Percentiles rank a stretch among this genome's conserved stretches.
Conservation (phyloP, 2,888 invertebrate species). For the Philereme vetulata region DNA sequence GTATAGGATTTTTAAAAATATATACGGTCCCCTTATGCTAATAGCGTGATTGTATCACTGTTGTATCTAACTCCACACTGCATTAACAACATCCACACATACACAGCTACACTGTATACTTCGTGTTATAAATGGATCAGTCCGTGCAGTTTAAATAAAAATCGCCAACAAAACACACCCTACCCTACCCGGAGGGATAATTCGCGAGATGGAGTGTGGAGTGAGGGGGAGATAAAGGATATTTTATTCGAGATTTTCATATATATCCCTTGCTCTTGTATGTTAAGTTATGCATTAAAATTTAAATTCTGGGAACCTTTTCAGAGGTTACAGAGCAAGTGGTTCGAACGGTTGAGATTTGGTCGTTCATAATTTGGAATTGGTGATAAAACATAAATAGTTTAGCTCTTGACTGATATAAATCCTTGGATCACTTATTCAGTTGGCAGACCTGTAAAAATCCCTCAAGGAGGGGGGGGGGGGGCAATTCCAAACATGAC, state of each 20-base stretch:
- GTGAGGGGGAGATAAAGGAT: conserved; percentile 67
- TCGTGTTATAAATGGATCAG: conserved; percentile 12
- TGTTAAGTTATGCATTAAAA: conserved; percentile 80
- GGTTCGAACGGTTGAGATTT: conserved; percentile 3
- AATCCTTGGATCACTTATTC: no score
- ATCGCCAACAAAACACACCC: conserved; percentile 55
- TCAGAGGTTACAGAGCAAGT: conserved; percentile 45
- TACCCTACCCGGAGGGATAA: conserved; percentile 67
- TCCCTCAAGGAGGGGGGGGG: no score
- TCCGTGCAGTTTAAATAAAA: conserved; percentile 46
- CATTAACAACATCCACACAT: no score
- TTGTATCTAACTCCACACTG: no score
- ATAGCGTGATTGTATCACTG: no score
- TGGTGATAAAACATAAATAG: no score
- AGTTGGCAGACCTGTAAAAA: no score
- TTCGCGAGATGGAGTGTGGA: conserved; percentile 71
- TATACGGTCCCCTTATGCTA: no score
- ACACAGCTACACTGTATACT: background rate
- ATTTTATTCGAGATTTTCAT: conserved; percentile 36
- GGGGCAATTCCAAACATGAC: no score
- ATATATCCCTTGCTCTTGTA: conserved; percentile 45
- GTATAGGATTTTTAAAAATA: no score
- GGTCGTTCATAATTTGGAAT: no score
- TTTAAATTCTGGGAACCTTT: conserved; percentile 61
- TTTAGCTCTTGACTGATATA: no score